These are phyloP conservation scores for Himalopsyche tibetana DNA, from an alignment of 2,888 invertebrate species.

Conservation along the genomic window DNA sequence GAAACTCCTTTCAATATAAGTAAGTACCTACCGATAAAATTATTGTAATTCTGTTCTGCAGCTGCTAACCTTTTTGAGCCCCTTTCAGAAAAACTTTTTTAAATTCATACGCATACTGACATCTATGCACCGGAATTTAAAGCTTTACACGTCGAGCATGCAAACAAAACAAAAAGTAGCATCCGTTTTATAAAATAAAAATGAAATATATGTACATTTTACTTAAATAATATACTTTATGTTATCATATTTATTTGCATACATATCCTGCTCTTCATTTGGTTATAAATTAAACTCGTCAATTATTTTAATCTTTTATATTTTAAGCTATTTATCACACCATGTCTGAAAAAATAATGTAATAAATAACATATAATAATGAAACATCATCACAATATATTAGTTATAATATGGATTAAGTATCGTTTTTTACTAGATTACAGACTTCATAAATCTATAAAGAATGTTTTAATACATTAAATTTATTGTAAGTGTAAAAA, in stretches of 20 bases:
- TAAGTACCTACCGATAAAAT: constrained; percentile 13
- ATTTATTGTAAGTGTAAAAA: background rate
- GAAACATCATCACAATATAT: background rate
- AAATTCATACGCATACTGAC: constrained; percentile 1
- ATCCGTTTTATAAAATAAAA: constrained; percentile 15
- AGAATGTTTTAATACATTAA: background rate
- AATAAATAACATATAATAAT: no score
- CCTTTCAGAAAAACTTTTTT: constrained; percentile 33
- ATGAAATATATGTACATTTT: constrained; percentile 5
- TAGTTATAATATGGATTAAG: background rate
- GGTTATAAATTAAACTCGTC: background rate
- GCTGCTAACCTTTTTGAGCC: constrained; percentile 22
- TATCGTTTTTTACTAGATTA: background rate
- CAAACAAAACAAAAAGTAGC: background rate
- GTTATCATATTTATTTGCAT: background rate
- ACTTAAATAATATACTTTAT: background rate
- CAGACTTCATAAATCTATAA: background rate
- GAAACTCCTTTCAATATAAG: constrained; percentile 13
- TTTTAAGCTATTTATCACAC: background rate
- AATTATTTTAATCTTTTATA: background rate
- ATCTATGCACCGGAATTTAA: constrained; percentile 29
- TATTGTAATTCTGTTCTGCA: constrained; percentile 12
- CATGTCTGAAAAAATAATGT: background rate
- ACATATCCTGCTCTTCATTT: background rate
- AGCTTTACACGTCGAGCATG: background rate